Base-by-base conservation (phyloP, 1,140 invertebrate genomes). In the Anoplophora glabripennis region DNA sequence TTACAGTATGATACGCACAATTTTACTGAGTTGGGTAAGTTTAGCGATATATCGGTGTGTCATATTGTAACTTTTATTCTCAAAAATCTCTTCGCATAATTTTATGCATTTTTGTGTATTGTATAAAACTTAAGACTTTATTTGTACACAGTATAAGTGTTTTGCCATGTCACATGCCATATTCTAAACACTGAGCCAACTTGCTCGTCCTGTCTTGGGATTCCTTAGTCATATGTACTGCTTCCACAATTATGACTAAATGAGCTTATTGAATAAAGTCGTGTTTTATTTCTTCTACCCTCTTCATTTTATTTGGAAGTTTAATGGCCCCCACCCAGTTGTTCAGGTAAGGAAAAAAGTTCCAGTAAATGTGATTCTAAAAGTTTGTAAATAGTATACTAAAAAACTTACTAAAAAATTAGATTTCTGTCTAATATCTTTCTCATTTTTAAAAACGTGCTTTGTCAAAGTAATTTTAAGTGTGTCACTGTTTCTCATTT, bases 201-300 rank as follows among this genome's bases (percentile, higher is more conserved):
- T 59, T 49, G 54, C 63, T 59, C 57, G 42, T 52, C 64, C 59
- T 71, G 42, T 71, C 63, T 28, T 59, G 60, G 65, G 67, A 68
- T 68, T 70, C 61, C 61, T 70, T 70, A 65, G 66, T 66, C 64
- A 64, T 28, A 67, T 71, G 67, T 71, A 70, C 65, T 68, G 69
- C 69, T 71, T 71, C 69, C 67, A 71, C 66, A 63, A 67, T 65
- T 57, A 71, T 71, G 67, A 71, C 69, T 71, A 69, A 71, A 69
- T 64, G 69, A 71, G 69, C 69, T 71, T 71, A 71, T 69, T 69
- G 60, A 69, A 71, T 61, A 62, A 45, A 56, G 37, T 38, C 18
- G 44, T 66, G 53, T 56, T 28, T 28, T 28, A 28, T 28, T 28
- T 28, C 21, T 5, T 28, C 3, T 28, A 28, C 21, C 21, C 21